Base-by-base conservation (phyloP, 2,797 vertebrate species). In the Crocodylus rhombifer region DNA sequence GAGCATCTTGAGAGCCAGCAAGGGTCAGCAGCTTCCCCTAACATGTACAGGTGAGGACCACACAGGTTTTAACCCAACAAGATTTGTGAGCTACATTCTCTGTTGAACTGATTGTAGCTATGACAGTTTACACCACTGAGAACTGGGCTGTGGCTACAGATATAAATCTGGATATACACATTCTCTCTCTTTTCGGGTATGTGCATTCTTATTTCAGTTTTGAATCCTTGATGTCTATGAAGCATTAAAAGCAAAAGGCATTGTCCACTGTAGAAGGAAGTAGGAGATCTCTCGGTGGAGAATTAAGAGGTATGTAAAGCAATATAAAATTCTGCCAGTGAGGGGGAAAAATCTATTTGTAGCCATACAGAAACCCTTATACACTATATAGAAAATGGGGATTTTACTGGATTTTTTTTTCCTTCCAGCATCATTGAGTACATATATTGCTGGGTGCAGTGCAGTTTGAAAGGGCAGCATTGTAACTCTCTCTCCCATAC, bases 11-110 rank as follows among this genome's bases (percentile, higher is more conserved):
- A 2, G 17, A 1, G 13, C 56, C 28, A 73, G 21, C 16, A 28
- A 57, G 56, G 58, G 84, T 30, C 5, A 18, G 61, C 0, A 1
- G 71, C 17, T 60, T 94, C 26, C 25, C 1, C 0, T 0, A 7
- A 23, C 30, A 91, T 61, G 67, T 20, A 0, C 4, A 64, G 28
- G 25, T 33, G 82, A 36, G 51, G 67, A 30, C 61, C 33, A 64
- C 65, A 25, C 16, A 71, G 21, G 4, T 26, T 73, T 73, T 73
- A 26, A 25, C 69, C 42, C 4, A 11, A 2, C 7, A 82, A 14
- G 57, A 4, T 26, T 14, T 1, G 6, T 17, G 71, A 79, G 65
- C 65, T 85, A 57, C 36, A n/a, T 17, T 42, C 55, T 5, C 71
- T 33, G 76, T 61, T 78, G 25, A 56, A 77, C 56, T 11, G 17